Base-by-base conservation (phyloP, 37 sponge, comb jelly and placozoan species). In the Ianthella basta region DNA sequence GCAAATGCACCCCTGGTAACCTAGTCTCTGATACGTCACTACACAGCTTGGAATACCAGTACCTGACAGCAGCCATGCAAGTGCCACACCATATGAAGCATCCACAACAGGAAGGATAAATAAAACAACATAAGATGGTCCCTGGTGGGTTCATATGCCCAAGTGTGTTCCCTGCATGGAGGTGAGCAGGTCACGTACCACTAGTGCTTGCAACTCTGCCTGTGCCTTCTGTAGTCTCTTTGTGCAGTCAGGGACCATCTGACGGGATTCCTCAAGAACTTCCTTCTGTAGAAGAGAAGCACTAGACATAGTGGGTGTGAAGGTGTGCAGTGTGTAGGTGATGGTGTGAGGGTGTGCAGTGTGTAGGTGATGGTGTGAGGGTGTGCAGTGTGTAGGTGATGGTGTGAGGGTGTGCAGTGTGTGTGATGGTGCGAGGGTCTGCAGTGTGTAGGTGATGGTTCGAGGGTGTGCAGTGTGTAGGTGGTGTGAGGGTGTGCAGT, bases 221-320 rank as follows among this genome's bases (percentile, higher is more conserved):
- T 60, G 20, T 25, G 91, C 85, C 24, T 41, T 74, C 32, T 83
- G 64, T 5, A 95, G 66, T 79, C 95, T 84, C 68, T 90, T 89
- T 32, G 82, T 66, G 61, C 90, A 83, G 79, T 95, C 95, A n/a
- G 95, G 94, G 0, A 95, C 72, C 91, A 95, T 92, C 0, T 50
- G 83, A 64, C 60, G 84, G 0, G 95, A 92, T 35, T 95, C 95
- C 33, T 87, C 75, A 23, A 92, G 68, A 4, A 91, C 82, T 63
- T 95, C 95, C 23, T 19, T 88, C 94, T 93, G 32, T 37, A 70
- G 25, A 61, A 1, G 73, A 39, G 50, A 20, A 19, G 39, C 2
- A 25, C 10, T 1, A 4, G 15, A 81, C 18, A n/a, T 56, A 25
- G 56, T 56, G 10, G 57, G 61, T 27, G 27, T 23, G 32, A 59